phyloP scores from a whole-genome alignment of 2,888 invertebrate genomes.

The Thymelicus sylvestris region DNA sequence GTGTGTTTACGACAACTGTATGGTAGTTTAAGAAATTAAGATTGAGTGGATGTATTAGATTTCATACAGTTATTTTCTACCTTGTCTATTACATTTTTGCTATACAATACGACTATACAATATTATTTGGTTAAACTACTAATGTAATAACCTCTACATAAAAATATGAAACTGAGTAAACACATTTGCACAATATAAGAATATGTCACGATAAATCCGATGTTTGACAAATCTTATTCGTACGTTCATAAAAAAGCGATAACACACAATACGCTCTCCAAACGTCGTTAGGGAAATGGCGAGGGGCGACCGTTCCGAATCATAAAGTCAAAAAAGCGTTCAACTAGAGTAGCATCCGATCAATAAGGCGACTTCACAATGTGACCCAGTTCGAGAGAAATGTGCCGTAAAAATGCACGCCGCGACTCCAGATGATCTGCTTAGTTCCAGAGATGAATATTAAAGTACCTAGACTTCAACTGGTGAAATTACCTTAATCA shows the following conservation, averaged over 20 bases:
- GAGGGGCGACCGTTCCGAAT: conserved; percentile 31
- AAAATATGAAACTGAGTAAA: no score
- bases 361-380: conserved; percentile 51
- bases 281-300: conserved; percentile 28
- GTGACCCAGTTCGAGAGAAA: conserved; percentile 56
- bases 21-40: no score
- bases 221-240: neutral
- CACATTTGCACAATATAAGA: neutral
- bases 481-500: conserved; percentile 18
- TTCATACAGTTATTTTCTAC: no score
- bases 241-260: conserved; percentile 7
- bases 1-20: no score
- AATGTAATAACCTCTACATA: no score
- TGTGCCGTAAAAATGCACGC: conserved; percentile 57
- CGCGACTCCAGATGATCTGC: conserved; percentile 43
- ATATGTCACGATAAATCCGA: conserved; percentile 8
- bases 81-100: no score
- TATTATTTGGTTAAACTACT: no score
- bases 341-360: conserved; percentile 52
- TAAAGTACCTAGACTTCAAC: conserved; percentile 30
- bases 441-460: conserved; percentile 43
- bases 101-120: no score
- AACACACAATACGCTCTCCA: conserved; percentile 24
- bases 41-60: no score
- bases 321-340: conserved; percentile 36